Percentiles rank a stretch among this genome's conserved stretches.
Evolutionary conservation across 1,140 invertebrate genomes (phyloP).

Genomic region (Drosophila biarmipes): DNA sequence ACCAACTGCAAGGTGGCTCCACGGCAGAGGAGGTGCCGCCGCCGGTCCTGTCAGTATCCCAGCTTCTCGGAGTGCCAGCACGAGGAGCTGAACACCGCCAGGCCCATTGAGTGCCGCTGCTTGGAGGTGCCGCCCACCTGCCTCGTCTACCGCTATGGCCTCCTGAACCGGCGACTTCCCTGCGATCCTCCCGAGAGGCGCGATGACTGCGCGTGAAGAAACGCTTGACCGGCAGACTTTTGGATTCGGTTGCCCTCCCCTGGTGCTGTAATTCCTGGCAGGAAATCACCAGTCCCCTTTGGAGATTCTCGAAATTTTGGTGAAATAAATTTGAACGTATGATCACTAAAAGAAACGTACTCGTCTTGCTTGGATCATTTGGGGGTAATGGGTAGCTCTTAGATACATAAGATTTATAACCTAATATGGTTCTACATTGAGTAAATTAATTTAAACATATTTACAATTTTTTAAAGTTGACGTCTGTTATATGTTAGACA

Average conservation of each 20-base stretch:
- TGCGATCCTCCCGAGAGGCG: neutral
- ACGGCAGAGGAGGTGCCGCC: neutral
- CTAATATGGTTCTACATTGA: no score
- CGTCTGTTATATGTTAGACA: no score
- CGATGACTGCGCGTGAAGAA: neutral
- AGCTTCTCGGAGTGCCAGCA: slow-evolving; percentile 50
- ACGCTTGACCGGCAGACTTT: neutral
- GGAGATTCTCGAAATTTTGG: slow-evolving; percentile 1
- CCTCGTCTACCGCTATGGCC: neutral
- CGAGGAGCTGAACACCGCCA: neutral
- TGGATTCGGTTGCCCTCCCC: neutral
- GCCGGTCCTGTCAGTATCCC: slow-evolving; percentile 33
- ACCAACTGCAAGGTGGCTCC: slow-evolving; percentile 2
- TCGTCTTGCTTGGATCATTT: neutral
- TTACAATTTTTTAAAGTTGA: no score
- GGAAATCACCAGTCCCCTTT: neutral
- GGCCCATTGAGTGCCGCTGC: slow-evolving; percentile 34
- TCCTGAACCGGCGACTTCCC: neutral
- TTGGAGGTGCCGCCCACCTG: slow-evolving; percentile 3
- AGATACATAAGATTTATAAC: no score
- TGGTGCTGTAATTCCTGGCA: neutral
- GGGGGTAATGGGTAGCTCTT: neutral
- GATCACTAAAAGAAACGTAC: neutral
- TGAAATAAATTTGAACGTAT: slow-evolving; percentile 2
- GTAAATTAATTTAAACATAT: no score